Conservation (phyloP, 2,113 vertebrate genomes). For the Melanerpes aurifrons region DNA sequence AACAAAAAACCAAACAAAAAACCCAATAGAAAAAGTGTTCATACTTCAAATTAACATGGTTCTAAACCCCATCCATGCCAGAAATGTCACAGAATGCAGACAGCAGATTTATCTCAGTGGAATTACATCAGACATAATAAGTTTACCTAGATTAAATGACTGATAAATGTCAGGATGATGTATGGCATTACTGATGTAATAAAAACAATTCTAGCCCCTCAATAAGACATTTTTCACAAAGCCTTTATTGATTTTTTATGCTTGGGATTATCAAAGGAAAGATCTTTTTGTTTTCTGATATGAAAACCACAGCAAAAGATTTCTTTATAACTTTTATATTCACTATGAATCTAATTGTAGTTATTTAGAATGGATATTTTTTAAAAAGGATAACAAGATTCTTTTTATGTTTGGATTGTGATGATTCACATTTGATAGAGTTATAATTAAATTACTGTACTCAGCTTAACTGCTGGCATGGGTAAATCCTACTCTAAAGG, state of each 20-base stretch:
- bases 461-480: background rate
- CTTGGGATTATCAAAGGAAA: background rate
- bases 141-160: constrained; percentile 36
- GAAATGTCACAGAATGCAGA: constrained; percentile 1
- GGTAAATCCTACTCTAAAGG: background rate
- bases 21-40: background rate
- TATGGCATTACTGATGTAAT: background rate
- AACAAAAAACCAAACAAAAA: no score
- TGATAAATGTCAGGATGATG: constrained; percentile 31
- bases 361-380: background rate
- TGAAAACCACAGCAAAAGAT: background rate
- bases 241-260: background rate
- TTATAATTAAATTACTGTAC: constrained; percentile 45
- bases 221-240: background rate
- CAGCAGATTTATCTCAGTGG: background rate
- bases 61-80: background rate
- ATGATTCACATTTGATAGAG: background rate
- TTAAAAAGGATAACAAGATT: background rate
- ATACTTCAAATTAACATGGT: background rate
- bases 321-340: background rate
- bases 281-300: background rate
- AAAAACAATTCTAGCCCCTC: background rate
- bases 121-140: constrained; percentile 1
- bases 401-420: background rate
- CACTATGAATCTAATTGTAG: background rate